Evolutionary conservation across 23 tunicate genomes (phyloP), one percentile per base, ranked within the genome.

Genomic region (Aplidium turbinatum): DNA sequence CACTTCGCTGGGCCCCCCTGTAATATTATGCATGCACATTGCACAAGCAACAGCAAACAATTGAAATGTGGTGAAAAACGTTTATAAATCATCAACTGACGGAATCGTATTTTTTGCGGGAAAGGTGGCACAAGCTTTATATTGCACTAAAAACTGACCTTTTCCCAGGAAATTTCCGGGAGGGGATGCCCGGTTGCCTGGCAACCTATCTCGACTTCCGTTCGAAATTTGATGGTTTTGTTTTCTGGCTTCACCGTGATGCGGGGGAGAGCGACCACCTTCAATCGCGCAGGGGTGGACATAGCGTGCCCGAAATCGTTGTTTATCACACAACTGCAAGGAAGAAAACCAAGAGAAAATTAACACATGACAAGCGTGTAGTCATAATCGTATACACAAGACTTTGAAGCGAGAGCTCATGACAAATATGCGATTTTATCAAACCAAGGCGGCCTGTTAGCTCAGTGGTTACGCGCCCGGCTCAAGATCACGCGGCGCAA

Each of bases 241-340:
- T 87, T 66, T 33, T 57, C 57, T 0, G 96, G 96, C 24, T 27
- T 50, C 34, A 47, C 53, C 27, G 68, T 70, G 53, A 89, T 67
- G 16, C 47, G 55, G 24, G 96, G 96, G 23, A 46, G 57, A 2
- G 80, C 70, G 40, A 63, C 64, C 7, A 89, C 96, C 29, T 29
- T 62, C 36, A 89, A 72, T 2, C 57, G 76, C n/a, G 83, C 96
- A 0, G 84, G 82, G 29, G 58, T 68, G 24, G 96, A 89, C 20
- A 35, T 63, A 13, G 81, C 96, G 77, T 72, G 77, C 6, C 96
- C 96, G 31, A 64, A 89, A 1, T 82, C 75, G 72, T 89, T 89
- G 1, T 65, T 72, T 16, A 89, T 78, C 32, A 82, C 70, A 52
- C 96, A 89, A 51, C 96, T 89, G 81, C 6, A 47, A 24, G n/a